phyloP scores from a whole-genome alignment of 2,797 vertebrate genomes.

The Podarcis lilfordi region DNA sequence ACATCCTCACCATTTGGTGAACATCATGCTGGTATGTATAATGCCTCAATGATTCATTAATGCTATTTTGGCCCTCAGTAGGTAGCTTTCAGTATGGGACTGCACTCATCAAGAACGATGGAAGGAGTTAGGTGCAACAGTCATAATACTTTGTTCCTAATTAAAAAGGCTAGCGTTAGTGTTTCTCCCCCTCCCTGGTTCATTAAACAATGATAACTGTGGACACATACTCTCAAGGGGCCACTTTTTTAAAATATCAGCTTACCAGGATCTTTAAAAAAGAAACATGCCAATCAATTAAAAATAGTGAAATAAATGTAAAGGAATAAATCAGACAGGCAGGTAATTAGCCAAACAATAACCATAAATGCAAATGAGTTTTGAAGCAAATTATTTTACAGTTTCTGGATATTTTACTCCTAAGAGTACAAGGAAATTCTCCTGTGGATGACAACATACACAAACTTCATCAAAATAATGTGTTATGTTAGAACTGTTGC shows the following conservation, averaged over 20 bases:
- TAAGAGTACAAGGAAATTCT: background rate
- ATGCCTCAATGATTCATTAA: background rate
- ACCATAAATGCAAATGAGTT: conserved; percentile 37
- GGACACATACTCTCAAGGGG: background rate
- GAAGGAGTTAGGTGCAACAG: background rate
- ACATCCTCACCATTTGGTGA: background rate
- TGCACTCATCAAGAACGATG: background rate
- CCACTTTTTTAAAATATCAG: background rate
- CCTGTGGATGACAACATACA: background rate
- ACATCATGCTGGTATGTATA: background rate
- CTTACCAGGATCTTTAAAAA: background rate
- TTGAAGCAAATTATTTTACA: background rate
- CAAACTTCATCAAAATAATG: background rate
- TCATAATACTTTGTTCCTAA: background rate
- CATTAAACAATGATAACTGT: background rate
- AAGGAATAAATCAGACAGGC: conserved; percentile 7
- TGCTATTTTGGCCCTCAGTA: background rate
- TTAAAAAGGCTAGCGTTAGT: background rate
- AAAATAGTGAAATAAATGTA: conserved; percentile 35
- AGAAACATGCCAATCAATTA: conserved; percentile 22
- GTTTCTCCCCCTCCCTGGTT: background rate
- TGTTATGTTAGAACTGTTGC: background rate
- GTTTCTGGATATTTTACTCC: conserved; percentile 30
- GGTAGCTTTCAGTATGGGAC: background rate
- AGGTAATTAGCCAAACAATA: conserved; percentile 15